A percentile compares a stretch with the other conserved stretches of the same genome.
phyloP scores from a whole-genome alignment of 1,140 invertebrate species.

The Brachionus paranguensis region DNA sequence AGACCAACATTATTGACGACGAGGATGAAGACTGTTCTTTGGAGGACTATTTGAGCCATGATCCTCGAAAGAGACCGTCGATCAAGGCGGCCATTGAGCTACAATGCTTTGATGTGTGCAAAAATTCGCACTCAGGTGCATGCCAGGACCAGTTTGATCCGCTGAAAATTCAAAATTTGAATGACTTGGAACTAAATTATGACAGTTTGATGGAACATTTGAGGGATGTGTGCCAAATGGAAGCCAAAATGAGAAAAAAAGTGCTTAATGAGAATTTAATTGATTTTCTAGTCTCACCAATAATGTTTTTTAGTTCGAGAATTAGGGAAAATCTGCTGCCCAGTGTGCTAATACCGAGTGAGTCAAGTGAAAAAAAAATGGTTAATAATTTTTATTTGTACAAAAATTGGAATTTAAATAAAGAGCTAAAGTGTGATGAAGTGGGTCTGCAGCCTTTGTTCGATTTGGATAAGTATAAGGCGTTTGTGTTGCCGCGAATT shows the following conservation, averaged over 20 bases:
- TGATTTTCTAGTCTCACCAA: slow-evolving; percentile 22
- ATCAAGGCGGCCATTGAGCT: not conserved
- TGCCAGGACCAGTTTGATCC: not conserved
- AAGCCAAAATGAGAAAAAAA: not conserved
- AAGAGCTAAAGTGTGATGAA: not conserved
- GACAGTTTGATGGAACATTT: not conserved
- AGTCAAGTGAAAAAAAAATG: not conserved
- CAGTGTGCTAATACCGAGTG: not conserved
- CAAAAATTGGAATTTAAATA: slow-evolving; percentile 21
- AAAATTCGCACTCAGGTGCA: not conserved
- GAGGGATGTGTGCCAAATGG: not conserved
- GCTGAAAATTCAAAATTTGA: slow-evolving; percentile 5
- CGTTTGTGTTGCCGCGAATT: slow-evolving; percentile 29
- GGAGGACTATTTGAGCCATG: not conserved
- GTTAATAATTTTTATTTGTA: slow-evolving; percentile 7
- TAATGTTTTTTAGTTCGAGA: slow-evolving; percentile 16
- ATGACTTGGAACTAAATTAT: not conserved
- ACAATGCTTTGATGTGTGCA: not conserved
- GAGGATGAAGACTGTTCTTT: slow-evolving; percentile 6
- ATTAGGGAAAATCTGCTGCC: not conserved
- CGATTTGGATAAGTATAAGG: slow-evolving; percentile 27
- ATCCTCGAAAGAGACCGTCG: not conserved
- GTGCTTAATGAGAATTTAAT: slow-evolving; percentile 23
- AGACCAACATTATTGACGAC: slow-evolving; percentile 13
- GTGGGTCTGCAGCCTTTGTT: not conserved